Conservation (phyloP, 2,797 vertebrate species). For the Channa striata region DNA sequence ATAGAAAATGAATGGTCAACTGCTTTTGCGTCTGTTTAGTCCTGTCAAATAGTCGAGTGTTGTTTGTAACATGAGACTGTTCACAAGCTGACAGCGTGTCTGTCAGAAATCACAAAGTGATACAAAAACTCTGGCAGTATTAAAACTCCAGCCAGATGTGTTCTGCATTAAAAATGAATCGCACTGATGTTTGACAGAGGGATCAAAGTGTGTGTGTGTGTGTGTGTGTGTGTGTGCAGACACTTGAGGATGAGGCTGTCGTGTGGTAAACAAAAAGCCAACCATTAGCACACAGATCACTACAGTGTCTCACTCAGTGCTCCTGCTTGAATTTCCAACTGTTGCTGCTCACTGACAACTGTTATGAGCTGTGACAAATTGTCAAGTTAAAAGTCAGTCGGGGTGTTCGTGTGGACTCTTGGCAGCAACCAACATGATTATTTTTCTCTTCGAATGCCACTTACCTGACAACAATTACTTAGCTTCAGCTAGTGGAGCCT, state of each 20-base stretch:
- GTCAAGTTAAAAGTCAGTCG: constrained; percentile 29
- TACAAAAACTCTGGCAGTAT: constrained; percentile 1
- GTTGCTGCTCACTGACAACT: constrained; percentile 23
- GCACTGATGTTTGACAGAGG: constrained; percentile 12
- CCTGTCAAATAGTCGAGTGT: neutral
- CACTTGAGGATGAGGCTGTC: constrained; percentile 5
- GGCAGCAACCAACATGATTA: constrained; percentile 16
- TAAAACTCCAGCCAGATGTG: constrained; percentile 35
- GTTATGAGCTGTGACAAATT: constrained; percentile 31
- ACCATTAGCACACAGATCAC: constrained; percentile 55
- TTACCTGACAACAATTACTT: constrained; percentile 29
- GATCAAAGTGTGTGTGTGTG: constrained; percentile 25
- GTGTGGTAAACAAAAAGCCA: constrained; percentile 48
- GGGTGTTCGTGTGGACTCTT: neutral
- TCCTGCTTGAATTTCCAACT: constrained; percentile 20
- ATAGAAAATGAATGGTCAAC: neutral
- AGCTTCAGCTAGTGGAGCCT: constrained; percentile 4
- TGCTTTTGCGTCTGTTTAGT: neutral
- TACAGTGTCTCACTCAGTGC: neutral
- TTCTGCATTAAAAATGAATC: constrained; percentile 44
- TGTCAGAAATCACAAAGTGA: constrained; percentile 18
- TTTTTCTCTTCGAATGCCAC: constrained; percentile 14
- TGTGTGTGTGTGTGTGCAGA: neutral
- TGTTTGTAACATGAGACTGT: constrained; percentile 6
- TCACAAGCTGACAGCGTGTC: constrained; percentile 11